A percentile compares a stretch with the other conserved stretches of the same genome.
Evolutionary conservation across 2,797 vertebrate species (phyloP).

Genomic region (Acanthiza pusilla): DNA sequence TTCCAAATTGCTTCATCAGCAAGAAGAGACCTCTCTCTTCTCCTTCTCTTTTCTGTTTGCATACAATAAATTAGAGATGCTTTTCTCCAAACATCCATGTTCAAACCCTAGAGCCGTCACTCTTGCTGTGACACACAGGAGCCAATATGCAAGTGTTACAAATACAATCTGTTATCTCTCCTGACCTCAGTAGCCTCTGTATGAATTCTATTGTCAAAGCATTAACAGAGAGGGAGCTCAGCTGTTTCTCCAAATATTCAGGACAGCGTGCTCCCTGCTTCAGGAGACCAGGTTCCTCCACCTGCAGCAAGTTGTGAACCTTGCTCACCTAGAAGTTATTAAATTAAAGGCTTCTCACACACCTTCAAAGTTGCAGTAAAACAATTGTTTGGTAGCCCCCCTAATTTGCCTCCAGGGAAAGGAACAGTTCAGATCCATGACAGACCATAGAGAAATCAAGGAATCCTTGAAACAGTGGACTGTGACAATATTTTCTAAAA

Average conservation of each 20-base stretch:
- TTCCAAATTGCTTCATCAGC: background rate
- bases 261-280: background rate
- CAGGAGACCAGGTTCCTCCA: background rate
- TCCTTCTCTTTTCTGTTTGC: background rate
- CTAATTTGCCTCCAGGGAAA: background rate
- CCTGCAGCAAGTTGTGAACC: background rate
- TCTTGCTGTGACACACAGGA: background rate
- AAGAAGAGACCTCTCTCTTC: background rate
- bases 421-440: background rate
- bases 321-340: background rate
- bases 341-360: background rate
- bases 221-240: background rate
- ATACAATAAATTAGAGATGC: background rate
- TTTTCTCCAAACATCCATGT: background rate
- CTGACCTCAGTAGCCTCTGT: background rate
- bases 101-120: background rate
- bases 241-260: rapidly evolving
- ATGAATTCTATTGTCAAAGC: background rate
- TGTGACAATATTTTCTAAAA: background rate
- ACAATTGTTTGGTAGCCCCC: background rate
- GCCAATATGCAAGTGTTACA: background rate
- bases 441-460: background rate
- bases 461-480: background rate
- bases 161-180: background rate
- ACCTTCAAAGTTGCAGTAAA: background rate